These are phyloP conservation scores for Sebastolobus altivelis DNA, from an alignment of 2,797 vertebrate species.

Conservation along the genomic window DNA sequence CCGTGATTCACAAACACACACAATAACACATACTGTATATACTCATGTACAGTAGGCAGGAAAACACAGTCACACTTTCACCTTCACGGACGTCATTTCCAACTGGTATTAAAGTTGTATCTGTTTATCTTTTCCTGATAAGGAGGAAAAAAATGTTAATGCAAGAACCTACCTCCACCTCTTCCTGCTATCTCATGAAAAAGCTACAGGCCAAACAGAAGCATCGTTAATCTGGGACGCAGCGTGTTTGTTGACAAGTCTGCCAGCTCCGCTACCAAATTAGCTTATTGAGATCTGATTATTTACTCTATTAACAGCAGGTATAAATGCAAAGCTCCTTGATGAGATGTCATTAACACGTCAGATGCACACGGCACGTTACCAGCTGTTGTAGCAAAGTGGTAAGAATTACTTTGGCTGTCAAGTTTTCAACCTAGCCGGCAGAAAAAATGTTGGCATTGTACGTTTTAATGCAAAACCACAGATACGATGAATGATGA, in stretches of 20 bases:
- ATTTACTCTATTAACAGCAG: neutral
- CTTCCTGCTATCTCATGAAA: neutral
- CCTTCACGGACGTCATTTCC: neutral
- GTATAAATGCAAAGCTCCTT: neutral
- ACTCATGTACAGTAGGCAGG: no score
- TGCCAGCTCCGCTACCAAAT: no score
- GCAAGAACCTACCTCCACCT: no score
- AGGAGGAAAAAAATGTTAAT: neutral
- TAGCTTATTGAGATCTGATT: neutral
- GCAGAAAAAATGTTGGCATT: no score
- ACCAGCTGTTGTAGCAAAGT: neutral
- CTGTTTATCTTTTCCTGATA: neutral
- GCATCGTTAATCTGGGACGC: neutral
- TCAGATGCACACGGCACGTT: neutral
- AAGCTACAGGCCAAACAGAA: neutral
- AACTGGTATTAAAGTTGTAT: neutral
- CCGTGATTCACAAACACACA: constrained; percentile 7
- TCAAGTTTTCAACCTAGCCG: no score
- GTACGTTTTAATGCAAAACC: no score
- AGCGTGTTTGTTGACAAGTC: neutral
- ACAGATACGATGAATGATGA: no score
- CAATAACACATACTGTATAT: neutral
- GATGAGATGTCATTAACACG: neutral
- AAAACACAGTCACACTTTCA: neutral
- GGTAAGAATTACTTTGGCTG: no score